Base-by-base conservation (phyloP, 2,888 invertebrate genomes). In the Latrodectus hesperus region DNA sequence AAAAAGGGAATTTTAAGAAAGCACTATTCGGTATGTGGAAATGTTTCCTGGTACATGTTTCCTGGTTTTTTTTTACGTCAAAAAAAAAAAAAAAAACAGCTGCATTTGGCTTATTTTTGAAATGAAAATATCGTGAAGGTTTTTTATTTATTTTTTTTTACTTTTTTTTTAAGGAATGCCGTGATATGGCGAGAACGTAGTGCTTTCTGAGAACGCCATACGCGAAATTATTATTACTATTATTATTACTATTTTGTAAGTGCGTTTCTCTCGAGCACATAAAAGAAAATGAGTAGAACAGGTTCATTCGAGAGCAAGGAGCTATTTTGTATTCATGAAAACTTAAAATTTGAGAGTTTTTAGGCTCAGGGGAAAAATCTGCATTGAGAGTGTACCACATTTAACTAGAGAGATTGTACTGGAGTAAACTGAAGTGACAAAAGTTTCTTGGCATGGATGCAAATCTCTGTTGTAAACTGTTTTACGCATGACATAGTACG, bases 311-410 rank as follows among this genome's bases (percentile, higher is more conserved):
- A 55, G n/a, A 67, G 70, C 75, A 75, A 75, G 71, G 76, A 86
- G 81, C 80, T 76, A 86, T 77, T 86, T 86, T 86, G 70, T 86
- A 86, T 86, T 86, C 86, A 86, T 86, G 86, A 86, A 86, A 86
- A 86, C 86, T 86, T 81, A 81, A 76, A 81, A 86, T 86, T 81
- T 81, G 65, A 72, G 76, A 75, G 77, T 67, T 67, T 60, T n/a
- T 52, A 38, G 73, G 26, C 80, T 80, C 85, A 14, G 26, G 75
- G 76, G 76, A 81, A 79, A 84, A 79, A 86, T 86, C 86, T 86
- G 77, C 86, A 86, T 86, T 86, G 81, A 81, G 81, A 86, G 81
- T 68, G 81, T 77, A 71, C 75, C 75, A 76, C 52, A 80, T 84
- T 84, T 68, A 78, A 79, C 79, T 38, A 22, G 75, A 75, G 70